phyloP scores from a whole-genome alignment of 2,888 invertebrate species.

The Oxytorus armatus region DNA sequence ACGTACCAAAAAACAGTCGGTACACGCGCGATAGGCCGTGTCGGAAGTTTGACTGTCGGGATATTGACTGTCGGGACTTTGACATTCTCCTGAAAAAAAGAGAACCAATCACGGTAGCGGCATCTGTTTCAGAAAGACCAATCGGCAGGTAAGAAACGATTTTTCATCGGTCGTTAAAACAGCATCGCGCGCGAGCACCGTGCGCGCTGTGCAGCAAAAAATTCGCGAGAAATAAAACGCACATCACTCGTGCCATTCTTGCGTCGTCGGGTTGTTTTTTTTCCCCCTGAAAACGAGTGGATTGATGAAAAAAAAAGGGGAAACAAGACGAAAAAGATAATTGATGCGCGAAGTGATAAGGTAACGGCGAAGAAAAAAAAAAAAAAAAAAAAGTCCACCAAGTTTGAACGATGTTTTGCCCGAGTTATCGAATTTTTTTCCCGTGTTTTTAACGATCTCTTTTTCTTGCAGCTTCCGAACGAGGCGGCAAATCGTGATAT shows the following conservation, averaged over 20 bases:
- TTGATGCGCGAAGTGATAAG: neutral
- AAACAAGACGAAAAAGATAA: neutral
- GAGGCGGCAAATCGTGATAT: conserved; percentile 35
- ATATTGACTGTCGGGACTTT: too few relatives aligned
- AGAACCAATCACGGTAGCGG: too few relatives aligned
- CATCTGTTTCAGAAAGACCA: too few relatives aligned
- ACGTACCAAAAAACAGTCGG: too few relatives aligned
- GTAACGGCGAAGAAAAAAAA: neutral
- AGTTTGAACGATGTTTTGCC: neutral
- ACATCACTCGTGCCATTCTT: conserved; percentile 30
- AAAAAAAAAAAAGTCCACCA: too few relatives aligned
- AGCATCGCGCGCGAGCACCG: too few relatives aligned
- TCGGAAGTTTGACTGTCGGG: too few relatives aligned
- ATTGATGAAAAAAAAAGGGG: conserved; percentile 7
- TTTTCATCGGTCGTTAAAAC: too few relatives aligned
- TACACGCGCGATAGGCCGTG: too few relatives aligned
- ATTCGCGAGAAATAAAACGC: conserved; percentile 44
- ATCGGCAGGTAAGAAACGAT: too few relatives aligned
- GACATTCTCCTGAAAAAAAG: too few relatives aligned
- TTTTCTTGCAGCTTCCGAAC: neutral
- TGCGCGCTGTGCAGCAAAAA: conserved; percentile 24
- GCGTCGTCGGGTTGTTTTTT: conserved; percentile 14
- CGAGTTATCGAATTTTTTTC: neutral
- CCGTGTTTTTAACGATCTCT: neutral
- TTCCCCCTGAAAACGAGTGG: conserved; percentile 15